Conservation (phyloP, 2,113 vertebrate species). For the Spizaetus ornatus region DNA sequence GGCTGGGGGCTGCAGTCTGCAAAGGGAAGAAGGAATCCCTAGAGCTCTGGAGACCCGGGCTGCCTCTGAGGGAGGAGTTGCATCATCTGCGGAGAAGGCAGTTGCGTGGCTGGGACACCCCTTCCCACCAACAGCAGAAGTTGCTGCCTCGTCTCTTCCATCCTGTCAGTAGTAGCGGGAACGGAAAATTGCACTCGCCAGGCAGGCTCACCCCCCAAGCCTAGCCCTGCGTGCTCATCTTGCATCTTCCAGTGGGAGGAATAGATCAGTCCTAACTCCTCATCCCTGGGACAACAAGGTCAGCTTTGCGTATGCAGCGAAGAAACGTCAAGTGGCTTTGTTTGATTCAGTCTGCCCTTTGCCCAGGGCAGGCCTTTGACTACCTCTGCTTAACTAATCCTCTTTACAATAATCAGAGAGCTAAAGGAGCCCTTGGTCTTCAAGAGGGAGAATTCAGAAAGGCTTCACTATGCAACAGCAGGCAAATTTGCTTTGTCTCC, state of each 20-base stretch:
- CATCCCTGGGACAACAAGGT: background rate
- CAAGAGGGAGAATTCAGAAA: background rate
- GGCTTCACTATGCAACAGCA: background rate
- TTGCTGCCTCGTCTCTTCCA: background rate
- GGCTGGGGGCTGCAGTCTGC: background rate
- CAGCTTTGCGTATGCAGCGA: background rate
- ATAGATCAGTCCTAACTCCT: background rate
- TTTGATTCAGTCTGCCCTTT: background rate
- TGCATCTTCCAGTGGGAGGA: background rate
- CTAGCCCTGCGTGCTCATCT: background rate
- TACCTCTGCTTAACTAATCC: conserved; percentile 24
- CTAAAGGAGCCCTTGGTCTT: conserved; percentile 4
- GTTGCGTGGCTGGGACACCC: fast-evolving
- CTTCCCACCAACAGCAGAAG: background rate
- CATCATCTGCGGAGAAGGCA: background rate
- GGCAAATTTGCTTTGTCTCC: background rate
- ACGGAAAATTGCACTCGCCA: background rate
- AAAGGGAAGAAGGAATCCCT: background rate
- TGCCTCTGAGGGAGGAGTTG: background rate
- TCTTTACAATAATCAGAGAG: background rate
- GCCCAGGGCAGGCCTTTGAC: background rate
- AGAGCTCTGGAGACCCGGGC: background rate
- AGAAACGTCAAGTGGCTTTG: conserved; percentile 6
- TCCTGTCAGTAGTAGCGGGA: background rate
- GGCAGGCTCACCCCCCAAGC: background rate